Percentiles rank a stretch among this genome's conserved stretches.
Conservation (phyloP, 2,888 invertebrate species). For the Dryobotodes eremita region DNA sequence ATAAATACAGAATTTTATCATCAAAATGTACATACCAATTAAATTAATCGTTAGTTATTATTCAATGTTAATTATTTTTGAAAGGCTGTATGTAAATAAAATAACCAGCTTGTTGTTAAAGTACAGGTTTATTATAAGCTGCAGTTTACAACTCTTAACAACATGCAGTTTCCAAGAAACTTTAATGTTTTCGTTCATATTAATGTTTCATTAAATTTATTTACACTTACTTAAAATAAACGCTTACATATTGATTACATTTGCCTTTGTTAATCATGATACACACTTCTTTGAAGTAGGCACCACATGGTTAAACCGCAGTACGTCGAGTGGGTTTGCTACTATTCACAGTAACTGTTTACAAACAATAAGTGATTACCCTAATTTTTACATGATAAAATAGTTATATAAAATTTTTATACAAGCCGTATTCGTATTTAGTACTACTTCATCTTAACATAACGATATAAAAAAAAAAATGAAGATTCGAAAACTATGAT, state of each 20-base stretch:
- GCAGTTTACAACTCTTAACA: constrained; percentile 88
- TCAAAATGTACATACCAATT: no score
- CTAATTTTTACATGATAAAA: constrained; percentile 79
- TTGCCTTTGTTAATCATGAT: constrained; percentile 67
- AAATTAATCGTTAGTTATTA: neutral
- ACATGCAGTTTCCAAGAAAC: constrained; percentile 88
- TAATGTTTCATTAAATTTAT: constrained; percentile 78
- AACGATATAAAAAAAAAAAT: constrained; percentile 63
- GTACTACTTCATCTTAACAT: constrained; percentile 63
- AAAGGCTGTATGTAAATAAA: constrained; percentile 38
- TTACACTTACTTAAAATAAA: constrained; percentile 76
- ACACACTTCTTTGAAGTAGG: constrained; percentile 84
- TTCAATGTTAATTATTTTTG: neutral
- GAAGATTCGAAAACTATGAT: constrained; percentile 66
- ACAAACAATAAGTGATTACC: constrained; percentile 68
- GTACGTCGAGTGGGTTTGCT: constrained; percentile 65
- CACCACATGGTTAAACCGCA: constrained; percentile 73
- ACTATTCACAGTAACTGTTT: constrained; percentile 68
- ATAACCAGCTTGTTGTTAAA: constrained; percentile 71
- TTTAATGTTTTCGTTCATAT: constrained; percentile 76
- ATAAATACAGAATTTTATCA: neutral
- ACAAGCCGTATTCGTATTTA: constrained; percentile 74
- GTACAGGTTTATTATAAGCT: constrained; percentile 87
- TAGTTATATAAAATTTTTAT: constrained; percentile 79
- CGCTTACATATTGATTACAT: constrained; percentile 72